Evolutionary conservation across 1,140 invertebrate species (phyloP).

Genomic region (Ganaspis sp.): DNA sequence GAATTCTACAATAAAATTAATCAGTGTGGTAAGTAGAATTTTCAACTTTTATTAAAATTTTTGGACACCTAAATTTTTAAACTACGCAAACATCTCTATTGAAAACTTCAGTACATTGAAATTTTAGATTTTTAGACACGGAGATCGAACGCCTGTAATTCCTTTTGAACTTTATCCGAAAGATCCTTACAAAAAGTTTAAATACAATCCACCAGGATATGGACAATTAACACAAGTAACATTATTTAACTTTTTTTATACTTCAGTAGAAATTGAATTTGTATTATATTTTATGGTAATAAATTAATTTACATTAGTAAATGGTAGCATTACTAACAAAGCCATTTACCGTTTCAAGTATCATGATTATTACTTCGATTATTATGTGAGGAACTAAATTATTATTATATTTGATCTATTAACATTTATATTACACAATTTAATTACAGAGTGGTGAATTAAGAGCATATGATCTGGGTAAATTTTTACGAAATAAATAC

Average conservation of each 20-base stretch:
- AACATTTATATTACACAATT: not conserved
- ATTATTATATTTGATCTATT: not conserved
- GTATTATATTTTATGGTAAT: no score
- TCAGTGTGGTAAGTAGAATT: not conserved
- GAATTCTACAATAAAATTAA: not conserved
- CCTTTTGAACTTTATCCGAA: not conserved
- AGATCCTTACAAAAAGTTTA: not conserved
- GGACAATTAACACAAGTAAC: not conserved
- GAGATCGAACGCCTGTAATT: not conserved
- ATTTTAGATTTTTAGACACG: not conserved
- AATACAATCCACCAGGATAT: not conserved
- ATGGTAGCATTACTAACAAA: no score
- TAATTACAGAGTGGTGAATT: not conserved
- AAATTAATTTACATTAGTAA: no score
- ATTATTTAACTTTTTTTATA: not conserved
- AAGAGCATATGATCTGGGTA: not conserved
- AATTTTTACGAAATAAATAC: not conserved
- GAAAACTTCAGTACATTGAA: not conserved
- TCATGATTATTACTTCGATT: no score
- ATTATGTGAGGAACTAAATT: no score
- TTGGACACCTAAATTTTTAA: no score
- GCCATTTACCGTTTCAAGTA: no score
- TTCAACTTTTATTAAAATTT: not conserved
- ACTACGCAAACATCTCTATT: no score
- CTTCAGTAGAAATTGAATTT: no score